These are phyloP conservation scores for Centropus bengalensis DNA, from an alignment of 2,113 vertebrate species.

Conservation along the genomic window DNA sequence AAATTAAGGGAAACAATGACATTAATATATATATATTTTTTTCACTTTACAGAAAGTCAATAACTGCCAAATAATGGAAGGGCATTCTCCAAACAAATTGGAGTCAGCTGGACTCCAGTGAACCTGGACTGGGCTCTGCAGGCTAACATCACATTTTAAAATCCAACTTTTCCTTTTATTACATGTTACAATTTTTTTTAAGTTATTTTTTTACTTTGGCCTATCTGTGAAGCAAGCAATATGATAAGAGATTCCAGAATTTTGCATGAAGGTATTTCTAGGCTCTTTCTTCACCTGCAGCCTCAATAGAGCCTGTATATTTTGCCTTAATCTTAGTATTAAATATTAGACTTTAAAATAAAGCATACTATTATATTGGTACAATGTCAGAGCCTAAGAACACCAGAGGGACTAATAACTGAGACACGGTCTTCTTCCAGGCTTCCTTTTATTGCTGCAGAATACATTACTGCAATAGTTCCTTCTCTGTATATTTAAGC, in stretches of 20 bases:
- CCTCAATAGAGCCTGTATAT: not conserved
- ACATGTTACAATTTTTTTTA: not conserved
- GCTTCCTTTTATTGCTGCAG: not conserved
- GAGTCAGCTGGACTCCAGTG: not conserved
- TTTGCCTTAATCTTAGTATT: not conserved
- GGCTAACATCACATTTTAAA: not conserved
- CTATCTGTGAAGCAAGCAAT: not conserved
- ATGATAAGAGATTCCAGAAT: not conserved
- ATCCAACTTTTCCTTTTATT: not conserved
- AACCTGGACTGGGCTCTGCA: not conserved
- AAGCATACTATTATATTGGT: not conserved
- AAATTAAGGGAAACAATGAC: not conserved
- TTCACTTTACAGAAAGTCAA: not conserved
- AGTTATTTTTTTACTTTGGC: not conserved
- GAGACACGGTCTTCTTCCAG: not conserved
- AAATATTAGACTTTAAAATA: not conserved
- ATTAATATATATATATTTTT: not conserved
- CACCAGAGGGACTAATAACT: not conserved
- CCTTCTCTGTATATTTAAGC: not conserved
- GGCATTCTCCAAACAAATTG: not conserved
- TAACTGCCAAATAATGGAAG: not conserved
- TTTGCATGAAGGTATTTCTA: not conserved
- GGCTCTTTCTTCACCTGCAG: not conserved
- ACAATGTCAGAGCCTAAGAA: not conserved
- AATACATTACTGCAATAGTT: not conserved